Base-by-base conservation (phyloP, 2,797 vertebrate genomes). In the Fistularia tabacaria region DNA sequence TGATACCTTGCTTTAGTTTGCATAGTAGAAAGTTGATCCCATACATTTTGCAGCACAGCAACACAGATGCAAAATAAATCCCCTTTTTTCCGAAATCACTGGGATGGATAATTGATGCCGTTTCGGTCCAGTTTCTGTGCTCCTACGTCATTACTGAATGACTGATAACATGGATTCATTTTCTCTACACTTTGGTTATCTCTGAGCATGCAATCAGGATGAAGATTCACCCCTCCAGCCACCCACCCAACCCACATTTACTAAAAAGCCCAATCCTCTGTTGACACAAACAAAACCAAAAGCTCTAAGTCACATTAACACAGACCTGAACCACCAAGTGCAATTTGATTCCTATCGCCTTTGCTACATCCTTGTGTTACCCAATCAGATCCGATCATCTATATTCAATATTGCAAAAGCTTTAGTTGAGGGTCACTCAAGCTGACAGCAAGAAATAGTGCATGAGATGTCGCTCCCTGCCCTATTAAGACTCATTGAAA, bases 121-220 rank as follows among this genome's bases (percentile, higher is more conserved):
- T 74, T 79, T 72, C 70, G 14, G 66, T 57, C 55, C 66, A 57
- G 68, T 52, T 63, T 68, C 51, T 57, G 54, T 64, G 62, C 68
- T 81, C 84, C 85, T 79, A 76, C 75, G 48, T 75, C 73, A 77
- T 81, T 71, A 81, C 76, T 63, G 68, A 66, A 71, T 78, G 72
- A 74, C 46, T 67, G 64, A 69, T 38, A 25, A 63, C 62, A 66
- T 51, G 49, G 51, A 77, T 73, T 79, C 71, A 77, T 74, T 82
- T 79, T 79, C 50, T 81, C 46, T 71, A 71, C 71, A 59, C 62
- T 53, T 6, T 54, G 63, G 71, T 74, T 57, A 74, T 69, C 52
- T 57, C 38, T 14, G 14, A 47, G 36, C 71, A 74, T 76, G 59
- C 56, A 57, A 60, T 65, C 10, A 9, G 37, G 63, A 57, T 65